Conservation (phyloP, 92 coral and sea anemone genomes). For the Porites cylindrica region DNA sequence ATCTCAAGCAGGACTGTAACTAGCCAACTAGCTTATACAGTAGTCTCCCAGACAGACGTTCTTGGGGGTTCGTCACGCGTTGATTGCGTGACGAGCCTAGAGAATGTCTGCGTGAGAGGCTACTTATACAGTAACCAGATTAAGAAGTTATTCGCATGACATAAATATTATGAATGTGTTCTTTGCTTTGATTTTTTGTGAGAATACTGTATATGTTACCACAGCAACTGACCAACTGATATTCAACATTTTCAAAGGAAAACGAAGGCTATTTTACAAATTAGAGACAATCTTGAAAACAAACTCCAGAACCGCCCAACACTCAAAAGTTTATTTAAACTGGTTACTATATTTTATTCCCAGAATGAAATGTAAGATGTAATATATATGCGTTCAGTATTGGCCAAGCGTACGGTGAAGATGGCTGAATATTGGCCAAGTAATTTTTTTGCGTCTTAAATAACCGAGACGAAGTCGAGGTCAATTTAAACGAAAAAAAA, state of each 20-base stretch:
- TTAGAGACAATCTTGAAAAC: neutral
- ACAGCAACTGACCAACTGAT: neutral
- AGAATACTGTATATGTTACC: neutral
- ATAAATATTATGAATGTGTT: neutral
- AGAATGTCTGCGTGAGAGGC: too few species aligned
- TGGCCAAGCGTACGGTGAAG: too few species aligned
- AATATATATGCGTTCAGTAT: too few species aligned
- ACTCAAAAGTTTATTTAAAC: neutral
- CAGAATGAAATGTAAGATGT: neutral
- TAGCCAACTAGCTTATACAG: neutral
- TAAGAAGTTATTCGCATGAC: neutral
- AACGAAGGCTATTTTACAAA: neutral
- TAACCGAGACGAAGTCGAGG: too few species aligned
- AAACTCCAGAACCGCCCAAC: neutral
- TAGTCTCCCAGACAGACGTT: too few species aligned
- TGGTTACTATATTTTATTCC: neutral
- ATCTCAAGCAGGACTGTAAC: slow-evolving; percentile 74
- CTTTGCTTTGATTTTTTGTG: neutral
- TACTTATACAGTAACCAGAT: too few species aligned
- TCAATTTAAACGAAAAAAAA: too few species aligned
- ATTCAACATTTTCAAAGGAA: neutral
- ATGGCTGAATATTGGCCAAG: too few species aligned
- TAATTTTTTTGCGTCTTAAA: too few species aligned
- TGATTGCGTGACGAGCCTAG: too few species aligned
- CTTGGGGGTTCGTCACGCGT: too few species aligned